Evolutionary conservation across 2,888 invertebrate species (phyloP).

Genomic region (Ellobium chinense): DNA sequence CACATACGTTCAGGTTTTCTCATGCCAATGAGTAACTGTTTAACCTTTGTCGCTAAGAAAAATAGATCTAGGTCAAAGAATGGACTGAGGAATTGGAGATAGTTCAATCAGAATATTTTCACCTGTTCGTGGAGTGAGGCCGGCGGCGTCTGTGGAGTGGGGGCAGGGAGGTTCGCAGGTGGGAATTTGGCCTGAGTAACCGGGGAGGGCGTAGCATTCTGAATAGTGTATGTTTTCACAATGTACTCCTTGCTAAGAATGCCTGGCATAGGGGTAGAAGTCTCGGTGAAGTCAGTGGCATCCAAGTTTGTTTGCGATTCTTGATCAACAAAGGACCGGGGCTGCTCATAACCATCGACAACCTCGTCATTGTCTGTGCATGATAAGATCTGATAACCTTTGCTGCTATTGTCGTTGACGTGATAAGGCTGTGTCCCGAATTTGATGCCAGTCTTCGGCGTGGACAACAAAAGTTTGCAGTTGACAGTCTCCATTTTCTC

Average conservation of each 20-base stretch:
- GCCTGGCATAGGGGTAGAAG: background rate
- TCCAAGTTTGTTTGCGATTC: slow-evolving; percentile 31
- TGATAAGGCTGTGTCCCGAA: background rate
- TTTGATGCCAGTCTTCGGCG: background rate
- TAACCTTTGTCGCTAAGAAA: background rate
- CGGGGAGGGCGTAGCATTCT: slow-evolving; percentile 42
- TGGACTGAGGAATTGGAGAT: too few relatives aligned
- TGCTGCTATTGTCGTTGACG: too few relatives aligned
- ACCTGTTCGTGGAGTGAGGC: background rate
- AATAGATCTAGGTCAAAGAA: background rate
- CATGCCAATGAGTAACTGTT: too few relatives aligned
- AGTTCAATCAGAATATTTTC: too few relatives aligned
- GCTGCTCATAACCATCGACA: background rate
- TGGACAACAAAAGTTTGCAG: background rate
- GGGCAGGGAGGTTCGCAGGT: background rate
- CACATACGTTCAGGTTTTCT: too few relatives aligned
- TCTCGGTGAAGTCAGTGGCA: background rate
- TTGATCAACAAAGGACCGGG: slow-evolving; percentile 9
- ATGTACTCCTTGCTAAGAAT: slow-evolving; percentile 40
- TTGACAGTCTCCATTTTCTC: background rate
- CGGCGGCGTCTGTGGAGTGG: background rate
- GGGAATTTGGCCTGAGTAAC: slow-evolving; percentile 31
- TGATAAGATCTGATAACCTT: background rate
- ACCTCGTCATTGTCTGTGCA: background rate
- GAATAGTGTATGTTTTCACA: slow-evolving; percentile 31